phyloP scores from a whole-genome alignment of 1,140 invertebrate species.

The Meloidogyne hapla region DNA sequence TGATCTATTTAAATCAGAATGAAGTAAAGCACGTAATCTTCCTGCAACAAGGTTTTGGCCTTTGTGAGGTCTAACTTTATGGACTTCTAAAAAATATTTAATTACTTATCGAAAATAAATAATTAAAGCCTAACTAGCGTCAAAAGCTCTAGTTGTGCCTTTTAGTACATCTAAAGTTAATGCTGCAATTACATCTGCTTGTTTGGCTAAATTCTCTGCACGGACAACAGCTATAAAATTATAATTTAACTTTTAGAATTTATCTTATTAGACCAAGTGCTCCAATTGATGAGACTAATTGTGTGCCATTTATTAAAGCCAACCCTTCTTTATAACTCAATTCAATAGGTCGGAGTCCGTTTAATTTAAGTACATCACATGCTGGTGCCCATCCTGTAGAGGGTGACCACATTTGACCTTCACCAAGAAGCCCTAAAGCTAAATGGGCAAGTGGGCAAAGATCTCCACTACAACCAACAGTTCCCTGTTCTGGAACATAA shows the following conservation, averaged over 20 bases:
- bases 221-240: conserved; percentile 70
- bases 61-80: conserved; percentile 72
- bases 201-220: conserved; percentile 70
- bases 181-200: conserved; percentile 75
- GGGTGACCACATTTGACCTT: conserved; percentile 77
- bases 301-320: conserved; percentile 76
- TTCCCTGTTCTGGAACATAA: conserved; percentile 76
- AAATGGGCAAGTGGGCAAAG: conserved; percentile 75
- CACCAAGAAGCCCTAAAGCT: conserved; percentile 72
- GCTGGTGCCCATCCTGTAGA: conserved; percentile 75
- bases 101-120: not conserved
- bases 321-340: conserved; percentile 75
- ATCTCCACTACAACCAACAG: conserved; percentile 76
- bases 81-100: conserved; percentile 69
- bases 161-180: conserved; percentile 75
- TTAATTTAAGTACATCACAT: conserved; percentile 69
- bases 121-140: conserved; percentile 68
- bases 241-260: conserved; percentile 19
- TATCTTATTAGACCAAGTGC: conserved; percentile 68
- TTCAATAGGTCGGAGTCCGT: conserved; percentile 70
- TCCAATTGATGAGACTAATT: conserved; percentile 74
- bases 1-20: conserved; percentile 73
- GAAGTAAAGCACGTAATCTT: conserved; percentile 71
- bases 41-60: conserved; percentile 73
- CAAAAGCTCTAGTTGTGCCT: conserved; percentile 74